Base-by-base conservation (phyloP, 2,113 vertebrate species). In the Amazona vittata region DNA sequence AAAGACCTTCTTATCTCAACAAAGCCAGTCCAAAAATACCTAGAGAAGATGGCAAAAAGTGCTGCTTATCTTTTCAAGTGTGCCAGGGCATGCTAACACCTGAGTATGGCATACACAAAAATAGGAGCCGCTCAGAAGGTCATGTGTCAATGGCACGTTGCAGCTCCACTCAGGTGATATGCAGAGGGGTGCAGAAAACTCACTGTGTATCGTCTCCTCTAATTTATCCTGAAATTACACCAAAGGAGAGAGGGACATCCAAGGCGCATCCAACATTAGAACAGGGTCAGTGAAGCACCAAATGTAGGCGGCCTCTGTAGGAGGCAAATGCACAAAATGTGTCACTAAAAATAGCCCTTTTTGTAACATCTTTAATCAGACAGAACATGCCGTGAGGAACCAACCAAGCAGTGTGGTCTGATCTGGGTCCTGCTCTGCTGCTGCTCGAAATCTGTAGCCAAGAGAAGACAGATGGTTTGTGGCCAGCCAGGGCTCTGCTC, bases 71-170 rank as follows among this genome's bases (percentile, higher is more conserved):
- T 83, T 88, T 47, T 47, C 53, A 37, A 62, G 63, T 2, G 20
- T 12, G 44, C 39, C 79, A 35, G 73, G 35, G 31, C 0, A 1
- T 35, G 43, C 39, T 14, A 14, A 12, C 70, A 18, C 28, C 37
- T 15, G 20, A 31, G 26, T 3, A 9, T 0, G 0, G n/a, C 44
- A n/a, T 1, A 13, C 35, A 25, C 29, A 19, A 24, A 25, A 37
- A 28, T 63, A 57, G 47, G 81, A 68, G 8, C 5, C 37, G 7
- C 24, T 11, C 14, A 12, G 73, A 29, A 65, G 62, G 11, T 21
- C 7, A 22, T 64, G 69, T 91, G 52, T 1, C 35, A 35, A 6
- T 5, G 62, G 47, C 53, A 64, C 33, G 1, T 4, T 49, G 53
- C 64, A 87, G 75, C 67, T 46, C 28, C 79, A 64, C 24, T 55